Evolutionary conservation across 2,888 invertebrate species (phyloP), one percentile per base, ranked within the genome.

Genomic region (Pyralis farinalis): DNA sequence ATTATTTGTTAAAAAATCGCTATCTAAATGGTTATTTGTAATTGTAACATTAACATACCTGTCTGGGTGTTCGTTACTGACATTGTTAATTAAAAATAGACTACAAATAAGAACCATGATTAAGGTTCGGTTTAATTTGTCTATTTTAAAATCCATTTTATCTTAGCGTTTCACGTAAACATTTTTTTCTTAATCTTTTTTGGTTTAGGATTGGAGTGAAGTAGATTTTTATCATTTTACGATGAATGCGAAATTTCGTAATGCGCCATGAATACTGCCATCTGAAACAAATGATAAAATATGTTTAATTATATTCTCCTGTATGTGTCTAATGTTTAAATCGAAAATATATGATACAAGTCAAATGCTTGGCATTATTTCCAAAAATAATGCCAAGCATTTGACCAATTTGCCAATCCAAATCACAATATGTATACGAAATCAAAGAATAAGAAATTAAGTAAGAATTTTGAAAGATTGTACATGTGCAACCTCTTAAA

Each of bases 1-100:
- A 4, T 34, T 29, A 16, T 4, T 16, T 4, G 16, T 16, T 16
- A 16, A 16, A 16, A 16, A 16, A 25, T 47, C 40, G 31, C 64
- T 71, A 57, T 71, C 72, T 63, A 67, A 37, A 30, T 48, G 44
- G 9, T 60, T 40, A 49, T 49, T 60, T 27, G 51, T 44, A 33
- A 53, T 46, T 7, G 48, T 47, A 36, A 47, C 25, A 35, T 61
- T 59, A 11, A 30, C 34, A 42, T 34, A 46, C 42, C 46, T 42
- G 25, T 49, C 38, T 44, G 48, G 34, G 29, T 43, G 47, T 30
- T 49, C 32, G 12, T 38, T 38, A 20, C 35, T 55, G 37, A 58
- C 53, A 20, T 62, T 44, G 7, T 50, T 50, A 45, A 51, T 54
- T 0, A 60, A 37, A 43, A 51, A 54, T 3, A 65, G 12, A 31